Percentiles rank a stretch among this genome's conserved stretches.
These are phyloP conservation scores for Achatina immaculata DNA, from an alignment of 1,140 invertebrate species.

Conservation along the genomic window DNA sequence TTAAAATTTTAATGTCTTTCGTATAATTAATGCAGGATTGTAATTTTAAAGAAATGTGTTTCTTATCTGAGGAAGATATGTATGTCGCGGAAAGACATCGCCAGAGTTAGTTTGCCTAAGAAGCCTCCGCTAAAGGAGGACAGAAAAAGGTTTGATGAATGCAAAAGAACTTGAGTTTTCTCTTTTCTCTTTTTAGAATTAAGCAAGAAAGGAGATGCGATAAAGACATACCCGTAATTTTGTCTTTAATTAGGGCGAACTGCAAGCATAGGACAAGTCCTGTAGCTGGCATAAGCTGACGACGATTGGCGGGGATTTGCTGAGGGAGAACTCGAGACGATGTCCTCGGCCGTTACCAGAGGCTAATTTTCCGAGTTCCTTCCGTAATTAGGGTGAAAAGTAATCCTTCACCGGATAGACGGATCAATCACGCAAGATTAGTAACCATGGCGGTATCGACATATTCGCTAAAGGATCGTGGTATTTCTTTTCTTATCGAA, in stretches of 20 bases:
- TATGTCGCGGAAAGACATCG: too few species aligned
- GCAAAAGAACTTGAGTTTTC: too few species aligned
- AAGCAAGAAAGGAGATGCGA: background rate
- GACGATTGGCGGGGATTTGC: slow-evolving; percentile 9
- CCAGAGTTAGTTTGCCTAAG: too few species aligned
- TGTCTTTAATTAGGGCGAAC: slow-evolving; percentile 13
- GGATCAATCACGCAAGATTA: slow-evolving; percentile 9
- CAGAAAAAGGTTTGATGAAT: too few species aligned
- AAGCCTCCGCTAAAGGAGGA: too few species aligned
- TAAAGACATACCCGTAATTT: background rate
- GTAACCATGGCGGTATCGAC: slow-evolving; percentile 11
- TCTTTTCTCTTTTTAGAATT: too few species aligned
- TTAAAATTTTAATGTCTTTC: too few species aligned
- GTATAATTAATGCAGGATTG: too few species aligned
- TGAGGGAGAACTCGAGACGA: background rate
- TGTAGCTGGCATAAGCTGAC: background rate
- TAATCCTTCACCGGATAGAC: slow-evolving; percentile 16
- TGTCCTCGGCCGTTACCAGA: background rate
- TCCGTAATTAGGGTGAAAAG: slow-evolving; percentile 10
- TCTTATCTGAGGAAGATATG: too few species aligned
- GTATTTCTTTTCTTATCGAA: background rate
- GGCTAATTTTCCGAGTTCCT: background rate
- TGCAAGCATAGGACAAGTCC: background rate
- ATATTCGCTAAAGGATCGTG: background rate
- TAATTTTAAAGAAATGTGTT: too few species aligned